Base-by-base conservation (phyloP, 2,113 vertebrate genomes). In the Channa maculata region DNA sequence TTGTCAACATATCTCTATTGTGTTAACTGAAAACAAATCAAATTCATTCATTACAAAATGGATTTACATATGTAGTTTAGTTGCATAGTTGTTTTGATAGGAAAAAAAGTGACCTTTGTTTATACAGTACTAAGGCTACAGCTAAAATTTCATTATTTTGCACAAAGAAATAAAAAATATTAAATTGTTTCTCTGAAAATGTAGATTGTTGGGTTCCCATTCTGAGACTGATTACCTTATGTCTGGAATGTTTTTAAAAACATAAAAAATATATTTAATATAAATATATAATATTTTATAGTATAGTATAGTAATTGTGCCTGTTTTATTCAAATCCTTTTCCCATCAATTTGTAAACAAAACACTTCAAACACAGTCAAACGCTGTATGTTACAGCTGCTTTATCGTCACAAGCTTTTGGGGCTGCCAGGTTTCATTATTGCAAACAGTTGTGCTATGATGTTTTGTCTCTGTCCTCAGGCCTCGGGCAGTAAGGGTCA, bases 391-490 rank as follows among this genome's bases (percentile, higher is more conserved):
- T 43, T 11, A 3, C 15, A 15, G n/a, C 49, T 57, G 2, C 37
- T 58, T 46, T 39, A 12, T 50, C 3, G 11, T 9, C 62, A 66
- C 8, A 44, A 60, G 8, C 34, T 5, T 45, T 50, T 67, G 43
- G 41, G 37, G 34, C 65, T 86, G 8, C 37, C 59, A 55, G 33
- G 33, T 77, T 36, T 72, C 6, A 12, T 77, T 39, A 66, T 69
- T 43, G 11, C 49, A 5, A 13, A 39, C 62, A 38, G 43, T 54
- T 72, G 64, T 53, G 59, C 51, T 55, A 36, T 75, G 68, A 63
- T 67, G 57, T 84, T 77, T 66, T 65, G 62, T 74, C 58, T 80
- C 41, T 48, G 63, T 83, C 71, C 71, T 59, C 39, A 13, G 49
- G 54, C 60, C 41, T 62, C 71, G 63, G 59, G 52, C 75, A 51